Conservation (phyloP, 1,140 invertebrate species). For the Zophobas atratus region DNA sequence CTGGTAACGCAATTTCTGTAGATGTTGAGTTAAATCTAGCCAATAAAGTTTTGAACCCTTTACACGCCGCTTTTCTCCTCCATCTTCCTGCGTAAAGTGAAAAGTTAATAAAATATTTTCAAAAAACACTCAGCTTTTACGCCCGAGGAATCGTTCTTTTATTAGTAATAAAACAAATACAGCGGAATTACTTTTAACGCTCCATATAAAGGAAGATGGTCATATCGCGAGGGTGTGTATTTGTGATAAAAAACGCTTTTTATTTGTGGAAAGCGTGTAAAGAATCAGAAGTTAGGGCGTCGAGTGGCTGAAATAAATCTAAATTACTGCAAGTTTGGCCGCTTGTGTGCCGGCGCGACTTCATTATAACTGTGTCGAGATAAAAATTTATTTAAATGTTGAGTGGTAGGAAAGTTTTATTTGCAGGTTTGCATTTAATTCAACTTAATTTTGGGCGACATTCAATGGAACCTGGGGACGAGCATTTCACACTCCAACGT, state of each 20-base stretch:
- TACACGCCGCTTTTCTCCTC: background rate
- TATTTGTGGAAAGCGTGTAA: slow-evolving; percentile 30
- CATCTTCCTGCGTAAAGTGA: background rate
- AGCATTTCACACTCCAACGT: background rate
- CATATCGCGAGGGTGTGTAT: slow-evolving; percentile 37
- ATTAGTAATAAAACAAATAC: slow-evolving; percentile 41
- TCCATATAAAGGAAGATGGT: slow-evolving; percentile 2
- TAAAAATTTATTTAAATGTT: slow-evolving; percentile 53
- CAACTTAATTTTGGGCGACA: background rate
- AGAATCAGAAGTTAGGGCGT: slow-evolving; percentile 38
- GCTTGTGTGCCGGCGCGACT: slow-evolving; percentile 37
- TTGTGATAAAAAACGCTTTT: slow-evolving; percentile 36
- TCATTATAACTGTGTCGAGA: slow-evolving; percentile 50
- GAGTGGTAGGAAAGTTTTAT: slow-evolving; percentile 19
- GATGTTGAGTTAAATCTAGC: slow-evolving; percentile 31
- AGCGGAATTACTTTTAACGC: slow-evolving; percentile 26
- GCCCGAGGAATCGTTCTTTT: slow-evolving; percentile 22
- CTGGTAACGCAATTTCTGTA: slow-evolving; percentile 29
- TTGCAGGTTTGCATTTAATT: slow-evolving; percentile 13
- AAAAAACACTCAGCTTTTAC: slow-evolving; percentile 30
- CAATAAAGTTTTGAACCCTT: slow-evolving; percentile 31
- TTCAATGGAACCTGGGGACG: background rate
- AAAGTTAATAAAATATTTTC: background rate
- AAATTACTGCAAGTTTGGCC: slow-evolving; percentile 24
- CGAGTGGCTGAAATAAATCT: slow-evolving; percentile 40